Evolutionary conservation across 2,797 vertebrate species (phyloP), one percentile per base, ranked within the genome.

Genomic region (Arrhamphus sclerolepis): DNA sequence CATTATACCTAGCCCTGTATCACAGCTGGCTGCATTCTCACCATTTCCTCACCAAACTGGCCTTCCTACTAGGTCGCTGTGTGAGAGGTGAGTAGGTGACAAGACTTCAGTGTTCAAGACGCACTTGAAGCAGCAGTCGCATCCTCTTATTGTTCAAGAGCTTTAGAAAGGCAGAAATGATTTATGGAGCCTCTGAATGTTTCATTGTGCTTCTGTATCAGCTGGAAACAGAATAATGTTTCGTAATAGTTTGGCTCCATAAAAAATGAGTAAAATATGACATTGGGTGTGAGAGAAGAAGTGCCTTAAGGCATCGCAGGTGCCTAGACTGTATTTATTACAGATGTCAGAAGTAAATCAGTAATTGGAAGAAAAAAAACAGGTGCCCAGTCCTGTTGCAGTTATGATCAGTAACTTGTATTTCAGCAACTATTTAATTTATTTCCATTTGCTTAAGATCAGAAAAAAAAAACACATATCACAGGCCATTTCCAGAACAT

Each of bases 141-240:
- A 89, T 91, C 87, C 87, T 88, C 80, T 72, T 53, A 91, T 89
- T 89, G 88, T 89, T 68, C 21, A 0, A 21, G 43, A 16, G 46
- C 28, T 62, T 73, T 58, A 38, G 61, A 46, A 67, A 28, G 21
- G 41, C 42, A 10, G 1, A 17, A 21, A 11, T 75, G 80, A 84
- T 83, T 73, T 62, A 83, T 31, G 76, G 40, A 62, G 34, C 58
- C 9, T 63, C 42, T 46, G 58, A 78, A 24, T 13, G 47, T 80
- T 81, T 73, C 66, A 72, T 75, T 63, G 63, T 42, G 28, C 51
- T 22, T 31, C 57, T 46, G 75, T 44, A 51, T 85, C 75, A 58
- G 75, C 21, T 77, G 81, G 81, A 85, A 86, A 73, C 4, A 10
- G 22, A 62, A 72, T 38, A 83, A 84, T 84, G 85, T 85, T 77